Conservation (phyloP, 2,797 vertebrate species). For the Manis javanica region DNA sequence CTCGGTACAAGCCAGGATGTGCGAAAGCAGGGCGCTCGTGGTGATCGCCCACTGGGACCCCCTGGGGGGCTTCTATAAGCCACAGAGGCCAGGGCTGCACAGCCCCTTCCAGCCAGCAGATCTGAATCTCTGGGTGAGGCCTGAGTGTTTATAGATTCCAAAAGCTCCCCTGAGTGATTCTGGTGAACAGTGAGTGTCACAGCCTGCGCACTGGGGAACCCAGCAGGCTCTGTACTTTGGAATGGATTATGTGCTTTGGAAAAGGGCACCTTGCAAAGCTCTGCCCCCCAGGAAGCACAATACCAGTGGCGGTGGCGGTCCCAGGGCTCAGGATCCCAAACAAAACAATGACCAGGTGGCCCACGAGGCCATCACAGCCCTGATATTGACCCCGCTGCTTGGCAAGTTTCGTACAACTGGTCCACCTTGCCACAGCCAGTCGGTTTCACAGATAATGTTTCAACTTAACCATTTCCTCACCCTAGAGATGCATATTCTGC, state of each 20-base stretch:
- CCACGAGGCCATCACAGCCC: accelerated
- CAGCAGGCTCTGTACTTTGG: background rate
- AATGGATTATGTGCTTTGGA: background rate
- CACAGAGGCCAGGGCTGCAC: background rate
- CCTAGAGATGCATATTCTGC: background rate
- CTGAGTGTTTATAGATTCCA: background rate
- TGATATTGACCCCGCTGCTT: background rate
- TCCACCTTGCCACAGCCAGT: background rate
- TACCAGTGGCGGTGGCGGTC: background rate
- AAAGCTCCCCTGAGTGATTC: background rate
- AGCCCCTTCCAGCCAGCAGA: background rate
- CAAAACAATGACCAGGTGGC: background rate
- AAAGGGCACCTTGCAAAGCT: background rate
- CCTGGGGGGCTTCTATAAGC: background rate
- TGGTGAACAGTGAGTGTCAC: background rate
- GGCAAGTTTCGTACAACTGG: background rate
- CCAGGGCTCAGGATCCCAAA: background rate
- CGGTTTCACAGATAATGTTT: conserved; percentile 8
- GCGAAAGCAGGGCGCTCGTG: background rate
- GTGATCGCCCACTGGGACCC: background rate
- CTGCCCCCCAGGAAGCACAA: background rate
- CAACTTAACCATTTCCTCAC: background rate
- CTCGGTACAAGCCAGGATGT: background rate
- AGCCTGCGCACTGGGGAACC: background rate
- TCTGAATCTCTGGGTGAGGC: background rate